These are phyloP conservation scores for Sorex maritimensis DNA, from an alignment of 2,797 vertebrate species.

Conservation along the genomic window DNA sequence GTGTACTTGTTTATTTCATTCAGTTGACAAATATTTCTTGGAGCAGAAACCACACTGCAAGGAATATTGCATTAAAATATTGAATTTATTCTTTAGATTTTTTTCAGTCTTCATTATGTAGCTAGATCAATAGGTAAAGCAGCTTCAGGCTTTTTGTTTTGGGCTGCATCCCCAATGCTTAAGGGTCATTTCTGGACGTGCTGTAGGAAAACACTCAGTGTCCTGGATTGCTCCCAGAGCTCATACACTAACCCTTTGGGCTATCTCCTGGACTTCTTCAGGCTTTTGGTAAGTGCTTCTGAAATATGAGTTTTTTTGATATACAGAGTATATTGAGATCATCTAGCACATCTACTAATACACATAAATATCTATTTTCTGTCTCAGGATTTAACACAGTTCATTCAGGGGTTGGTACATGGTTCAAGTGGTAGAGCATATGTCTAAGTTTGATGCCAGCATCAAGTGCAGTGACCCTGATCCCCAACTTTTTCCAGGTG, in stretches of 20 bases:
- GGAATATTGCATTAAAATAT: background rate
- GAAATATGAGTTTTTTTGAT: constrained; percentile 14
- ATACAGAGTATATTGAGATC: background rate
- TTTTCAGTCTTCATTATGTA: constrained; percentile 8
- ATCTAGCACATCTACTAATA: background rate
- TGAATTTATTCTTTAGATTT: constrained; percentile 36
- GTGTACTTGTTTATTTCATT: background rate
- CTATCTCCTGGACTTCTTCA: background rate
- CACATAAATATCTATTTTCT: background rate
- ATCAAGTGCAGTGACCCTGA: too few species aligned
- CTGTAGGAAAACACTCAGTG: too few species aligned
- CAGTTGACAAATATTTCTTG: constrained; percentile 48
- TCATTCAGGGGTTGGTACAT: background rate
- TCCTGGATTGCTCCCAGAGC: too few species aligned
- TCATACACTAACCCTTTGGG: too few species aligned
- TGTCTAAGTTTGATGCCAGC: too few species aligned
- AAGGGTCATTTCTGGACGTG: too few species aligned
- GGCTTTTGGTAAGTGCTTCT: background rate
- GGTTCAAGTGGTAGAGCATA: too few species aligned
- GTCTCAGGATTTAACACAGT: background rate
- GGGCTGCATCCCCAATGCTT: too few species aligned
- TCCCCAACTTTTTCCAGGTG: too few species aligned
- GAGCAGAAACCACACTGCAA: background rate
- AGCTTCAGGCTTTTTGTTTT: too few species aligned
- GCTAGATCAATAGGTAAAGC: background rate